Conservation (phyloP, 2,113 vertebrate genomes). For the Mus pahari region DNA sequence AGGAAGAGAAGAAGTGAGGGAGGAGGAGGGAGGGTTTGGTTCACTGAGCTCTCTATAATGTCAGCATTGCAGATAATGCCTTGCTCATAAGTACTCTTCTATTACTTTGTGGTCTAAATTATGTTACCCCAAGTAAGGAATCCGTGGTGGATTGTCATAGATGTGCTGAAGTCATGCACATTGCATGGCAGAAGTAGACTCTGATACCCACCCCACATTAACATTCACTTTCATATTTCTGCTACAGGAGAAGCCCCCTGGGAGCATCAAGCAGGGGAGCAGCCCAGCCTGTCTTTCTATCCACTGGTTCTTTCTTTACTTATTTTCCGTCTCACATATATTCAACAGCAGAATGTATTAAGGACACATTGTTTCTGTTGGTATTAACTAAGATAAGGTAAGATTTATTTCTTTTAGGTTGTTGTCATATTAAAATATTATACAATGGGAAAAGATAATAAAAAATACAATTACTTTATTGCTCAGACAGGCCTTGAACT, state of each 20-base stretch:
- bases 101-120: neutral
- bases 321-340: neutral
- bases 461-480: neutral
- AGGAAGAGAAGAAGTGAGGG: neutral
- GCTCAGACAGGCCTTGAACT: neutral
- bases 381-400: neutral
- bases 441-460: neutral
- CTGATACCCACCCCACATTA: neutral
- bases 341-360: neutral
- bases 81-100: neutral
- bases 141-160: neutral
- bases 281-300: neutral
- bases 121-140: neutral
- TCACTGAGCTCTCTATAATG: neutral
- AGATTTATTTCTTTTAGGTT: neutral
- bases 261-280: neutral
- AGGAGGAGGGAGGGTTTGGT: rapidly evolving
- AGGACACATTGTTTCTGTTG: conserved; percentile 12
- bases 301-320: conserved; percentile 13
- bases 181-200: neutral
- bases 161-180: neutral
- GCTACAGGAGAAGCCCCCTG: neutral
- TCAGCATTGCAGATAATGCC: neutral
- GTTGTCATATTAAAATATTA: neutral
- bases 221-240: neutral